phyloP scores from a whole-genome alignment of 2,113 vertebrate species.

The Alectura lathami region DNA sequence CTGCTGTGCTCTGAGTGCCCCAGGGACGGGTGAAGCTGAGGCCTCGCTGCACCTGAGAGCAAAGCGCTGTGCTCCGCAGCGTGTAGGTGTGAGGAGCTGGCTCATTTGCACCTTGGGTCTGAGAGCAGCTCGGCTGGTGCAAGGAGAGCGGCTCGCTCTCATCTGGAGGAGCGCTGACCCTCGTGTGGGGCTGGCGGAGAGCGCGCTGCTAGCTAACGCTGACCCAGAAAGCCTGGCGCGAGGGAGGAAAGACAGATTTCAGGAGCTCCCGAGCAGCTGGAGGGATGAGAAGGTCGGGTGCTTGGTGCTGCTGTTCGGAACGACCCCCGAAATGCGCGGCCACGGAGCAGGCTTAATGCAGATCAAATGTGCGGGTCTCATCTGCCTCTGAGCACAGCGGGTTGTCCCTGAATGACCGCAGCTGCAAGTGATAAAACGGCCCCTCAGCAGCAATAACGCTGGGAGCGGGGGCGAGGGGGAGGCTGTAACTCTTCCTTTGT shows the following conservation, averaged over 20 bases:
- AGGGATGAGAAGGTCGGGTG: slow-evolving; percentile 24
- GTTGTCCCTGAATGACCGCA: slow-evolving; percentile 29
- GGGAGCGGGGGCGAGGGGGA: background rate
- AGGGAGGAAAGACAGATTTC: background rate
- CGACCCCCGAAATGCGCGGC: background rate
- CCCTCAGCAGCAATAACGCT: background rate
- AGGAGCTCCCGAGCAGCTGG: background rate
- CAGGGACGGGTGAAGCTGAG: background rate
- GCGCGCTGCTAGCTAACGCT: background rate
- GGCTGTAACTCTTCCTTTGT: slow-evolving; percentile 10
- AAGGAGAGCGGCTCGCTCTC: background rate
- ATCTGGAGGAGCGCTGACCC: background rate
- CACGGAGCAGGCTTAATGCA: background rate
- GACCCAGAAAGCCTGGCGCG: background rate
- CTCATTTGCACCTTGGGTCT: background rate
- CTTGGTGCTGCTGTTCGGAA: background rate
- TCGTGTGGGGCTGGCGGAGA: background rate
- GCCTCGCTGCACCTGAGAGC: background rate
- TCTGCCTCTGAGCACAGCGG: slow-evolving; percentile 51
- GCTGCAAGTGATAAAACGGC: slow-evolving; percentile 69
- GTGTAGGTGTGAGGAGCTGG: background rate
- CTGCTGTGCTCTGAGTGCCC: background rate
- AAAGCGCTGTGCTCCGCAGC: background rate
- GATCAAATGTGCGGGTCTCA: slow-evolving; percentile 38
- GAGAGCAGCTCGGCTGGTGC: background rate